Percentiles rank a stretch among this genome's conserved stretches.
Conservation (phyloP, 2,888 invertebrate species). For the Alsophila aescularia region DNA sequence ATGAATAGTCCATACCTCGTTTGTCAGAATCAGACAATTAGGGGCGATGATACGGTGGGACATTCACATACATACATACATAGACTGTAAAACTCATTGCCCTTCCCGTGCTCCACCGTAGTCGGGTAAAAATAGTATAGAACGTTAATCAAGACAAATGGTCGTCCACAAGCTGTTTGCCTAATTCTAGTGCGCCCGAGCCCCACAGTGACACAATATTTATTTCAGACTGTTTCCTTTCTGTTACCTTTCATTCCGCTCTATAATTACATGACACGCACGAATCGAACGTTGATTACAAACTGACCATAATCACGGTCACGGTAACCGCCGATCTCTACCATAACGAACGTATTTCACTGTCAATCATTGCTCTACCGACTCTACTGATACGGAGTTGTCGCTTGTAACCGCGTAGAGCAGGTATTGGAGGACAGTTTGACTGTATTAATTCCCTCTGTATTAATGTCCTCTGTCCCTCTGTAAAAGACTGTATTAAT, state of each 20-base stretch:
- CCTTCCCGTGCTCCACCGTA: too few species aligned
- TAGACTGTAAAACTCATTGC: too few species aligned
- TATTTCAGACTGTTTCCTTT: neutral
- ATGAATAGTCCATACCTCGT: too few species aligned
- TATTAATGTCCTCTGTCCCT: too few species aligned
- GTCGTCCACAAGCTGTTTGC: too few species aligned
- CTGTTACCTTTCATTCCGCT: neutral
- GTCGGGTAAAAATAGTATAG: too few species aligned
- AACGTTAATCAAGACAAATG: too few species aligned
- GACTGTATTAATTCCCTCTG: neutral
- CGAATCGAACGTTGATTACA: slow-evolving; percentile 39
- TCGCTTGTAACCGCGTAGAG: slow-evolving; percentile 55
- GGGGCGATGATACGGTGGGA: too few species aligned
- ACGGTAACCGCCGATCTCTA: slow-evolving; percentile 53
- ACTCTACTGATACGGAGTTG: slow-evolving; percentile 55
- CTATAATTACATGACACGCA: neutral
- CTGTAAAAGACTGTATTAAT: too few species aligned
- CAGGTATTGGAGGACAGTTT: neutral
- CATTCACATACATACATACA: too few species aligned
- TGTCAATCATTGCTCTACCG: slow-evolving; percentile 56
- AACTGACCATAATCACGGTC: slow-evolving; percentile 56
- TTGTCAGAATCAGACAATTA: too few species aligned
- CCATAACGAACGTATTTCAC: slow-evolving; percentile 45
- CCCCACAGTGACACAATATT: neutral
- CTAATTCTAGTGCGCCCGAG: too few species aligned